These are phyloP conservation scores for Chaenocephalus aceratus DNA, from an alignment of 2,113 vertebrate genomes.

Conservation along the genomic window DNA sequence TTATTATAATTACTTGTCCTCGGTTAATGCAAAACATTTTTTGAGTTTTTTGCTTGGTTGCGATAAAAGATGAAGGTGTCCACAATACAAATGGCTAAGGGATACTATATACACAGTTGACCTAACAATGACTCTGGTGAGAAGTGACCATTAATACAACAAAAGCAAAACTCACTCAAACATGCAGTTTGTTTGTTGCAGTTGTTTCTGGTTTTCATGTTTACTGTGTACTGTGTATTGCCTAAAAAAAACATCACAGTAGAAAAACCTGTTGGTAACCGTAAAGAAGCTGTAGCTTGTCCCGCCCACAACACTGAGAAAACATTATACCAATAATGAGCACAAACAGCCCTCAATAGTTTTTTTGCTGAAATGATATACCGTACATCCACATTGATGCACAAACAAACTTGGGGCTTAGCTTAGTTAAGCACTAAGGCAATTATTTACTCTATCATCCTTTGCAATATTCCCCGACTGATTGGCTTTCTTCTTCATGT, in stretches of 20 bases:
- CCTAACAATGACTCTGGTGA: background rate
- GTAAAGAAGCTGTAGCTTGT: conserved; percentile 36
- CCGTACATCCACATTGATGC: conserved; percentile 13
- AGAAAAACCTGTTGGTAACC: conserved; percentile 13
- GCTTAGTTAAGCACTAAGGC: conserved; percentile 15
- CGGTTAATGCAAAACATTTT: background rate
- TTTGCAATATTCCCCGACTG: conserved; percentile 16
- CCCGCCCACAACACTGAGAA: conserved; percentile 48
- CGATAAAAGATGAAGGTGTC: background rate
- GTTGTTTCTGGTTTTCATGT: conserved; percentile 7
- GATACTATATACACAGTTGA: background rate
- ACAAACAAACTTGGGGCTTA: conserved; percentile 16
- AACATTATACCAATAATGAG: conserved; percentile 41
- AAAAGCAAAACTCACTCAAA: background rate
- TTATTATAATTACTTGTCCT: background rate
- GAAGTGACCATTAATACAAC: background rate
- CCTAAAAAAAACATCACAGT: conserved; percentile 30
- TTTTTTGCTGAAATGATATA: conserved; percentile 35
- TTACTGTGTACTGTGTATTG: background rate
- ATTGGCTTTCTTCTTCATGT: background rate
- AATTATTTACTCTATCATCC: conserved; percentile 24
- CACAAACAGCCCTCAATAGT: conserved; percentile 36
- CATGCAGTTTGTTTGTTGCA: background rate
- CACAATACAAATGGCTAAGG: background rate
- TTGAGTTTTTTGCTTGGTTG: background rate